These are phyloP conservation scores for Gymnopithys bicolor DNA, from an alignment of 2,797 vertebrate species.

Conservation along the genomic window DNA sequence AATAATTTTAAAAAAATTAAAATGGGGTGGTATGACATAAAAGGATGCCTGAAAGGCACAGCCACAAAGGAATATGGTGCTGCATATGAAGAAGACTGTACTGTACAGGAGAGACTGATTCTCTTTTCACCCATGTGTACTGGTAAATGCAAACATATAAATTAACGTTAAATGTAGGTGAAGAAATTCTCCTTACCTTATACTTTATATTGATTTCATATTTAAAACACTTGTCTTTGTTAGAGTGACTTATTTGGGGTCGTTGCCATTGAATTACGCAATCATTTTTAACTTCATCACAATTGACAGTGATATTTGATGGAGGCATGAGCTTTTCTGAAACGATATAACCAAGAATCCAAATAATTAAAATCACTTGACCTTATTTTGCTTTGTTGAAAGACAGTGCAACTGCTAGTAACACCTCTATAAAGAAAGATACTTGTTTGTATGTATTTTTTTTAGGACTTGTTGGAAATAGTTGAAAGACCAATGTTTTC, in stretches of 20 bases:
- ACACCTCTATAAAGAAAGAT: background rate
- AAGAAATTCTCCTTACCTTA: conserved; percentile 44
- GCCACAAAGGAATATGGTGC: background rate
- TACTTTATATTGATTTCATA: conserved; percentile 26
- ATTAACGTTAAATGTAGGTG: background rate
- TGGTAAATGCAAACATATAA: background rate
- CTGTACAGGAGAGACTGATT: background rate
- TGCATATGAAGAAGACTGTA: background rate
- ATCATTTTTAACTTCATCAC: background rate
- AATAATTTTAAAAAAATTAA: background rate
- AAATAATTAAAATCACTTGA: background rate
- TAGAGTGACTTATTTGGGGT: conserved; percentile 43
- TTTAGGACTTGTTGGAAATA: background rate
- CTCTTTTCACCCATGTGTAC: background rate
- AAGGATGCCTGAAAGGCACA: background rate
- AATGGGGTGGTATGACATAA: background rate
- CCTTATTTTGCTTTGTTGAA: background rate
- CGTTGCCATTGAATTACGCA: conserved; percentile 41
- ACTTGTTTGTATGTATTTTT: accelerated
- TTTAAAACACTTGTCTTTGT: conserved; percentile 18
- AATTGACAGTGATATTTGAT: conserved; percentile 29
- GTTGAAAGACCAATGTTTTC: background rate
- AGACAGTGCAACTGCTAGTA: background rate
- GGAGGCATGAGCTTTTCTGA: conserved; percentile 62
- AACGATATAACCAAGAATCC: background rate